phyloP scores from a whole-genome alignment of 1,140 invertebrate species.

The Drosophila orosa region DNA sequence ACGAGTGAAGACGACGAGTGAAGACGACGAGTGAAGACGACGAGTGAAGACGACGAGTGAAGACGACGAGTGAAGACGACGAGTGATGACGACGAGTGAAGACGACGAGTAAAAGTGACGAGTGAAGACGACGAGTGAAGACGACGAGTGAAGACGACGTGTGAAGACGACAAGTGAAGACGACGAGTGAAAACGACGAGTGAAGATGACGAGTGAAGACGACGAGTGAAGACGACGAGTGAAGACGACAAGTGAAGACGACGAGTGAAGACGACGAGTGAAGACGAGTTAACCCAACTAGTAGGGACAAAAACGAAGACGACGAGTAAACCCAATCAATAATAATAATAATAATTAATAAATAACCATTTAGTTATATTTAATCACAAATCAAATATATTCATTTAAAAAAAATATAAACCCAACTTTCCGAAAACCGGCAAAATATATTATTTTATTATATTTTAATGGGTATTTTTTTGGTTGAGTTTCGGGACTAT shows the following conservation, averaged over 20 bases:
- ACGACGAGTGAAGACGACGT: background rate
- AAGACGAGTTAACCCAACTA: too few species aligned
- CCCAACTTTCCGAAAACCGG: rapidly evolving
- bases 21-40: background rate
- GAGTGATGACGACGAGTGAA: background rate
- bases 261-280: background rate
- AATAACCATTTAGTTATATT: background rate
- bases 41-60: too few species aligned
- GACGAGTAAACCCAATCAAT: too few species aligned
- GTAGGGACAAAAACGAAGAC: too few species aligned
- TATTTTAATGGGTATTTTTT: background rate
- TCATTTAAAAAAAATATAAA: background rate
- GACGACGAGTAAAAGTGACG: background rate
- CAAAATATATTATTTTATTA: background rate
- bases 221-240: background rate
- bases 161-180: too few species aligned
- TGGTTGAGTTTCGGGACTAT: background rate
- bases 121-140: background rate
- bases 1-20: background rate
- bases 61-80: background rate
- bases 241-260: background rate
- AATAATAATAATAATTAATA: too few species aligned
- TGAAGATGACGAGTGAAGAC: background rate
- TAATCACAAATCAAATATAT: background rate
- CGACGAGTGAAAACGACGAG: background rate